phyloP scores from a whole-genome alignment of 2,113 vertebrate genomes.

The Ochotona curzoniae region DNA sequence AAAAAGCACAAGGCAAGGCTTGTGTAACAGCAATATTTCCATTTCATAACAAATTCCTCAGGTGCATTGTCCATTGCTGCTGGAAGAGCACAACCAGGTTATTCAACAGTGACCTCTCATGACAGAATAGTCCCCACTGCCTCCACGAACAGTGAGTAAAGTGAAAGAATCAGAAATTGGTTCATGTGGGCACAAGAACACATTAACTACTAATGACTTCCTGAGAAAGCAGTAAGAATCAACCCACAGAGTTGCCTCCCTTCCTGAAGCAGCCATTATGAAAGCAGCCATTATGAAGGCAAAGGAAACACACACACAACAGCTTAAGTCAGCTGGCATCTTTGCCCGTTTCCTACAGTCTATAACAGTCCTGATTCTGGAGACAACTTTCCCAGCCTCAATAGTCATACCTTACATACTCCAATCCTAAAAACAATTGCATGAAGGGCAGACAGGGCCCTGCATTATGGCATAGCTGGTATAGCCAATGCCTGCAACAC shows the following conservation, averaged over 20 bases:
- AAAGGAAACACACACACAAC: not conserved
- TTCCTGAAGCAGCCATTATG: not conserved
- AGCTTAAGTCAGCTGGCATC: not conserved
- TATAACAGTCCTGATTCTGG: not conserved
- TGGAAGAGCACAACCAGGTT: not conserved
- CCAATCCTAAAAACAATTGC: constrained; percentile 11
- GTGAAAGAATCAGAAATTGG: not conserved
- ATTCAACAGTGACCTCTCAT: not conserved
- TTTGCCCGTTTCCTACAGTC: constrained; percentile 27
- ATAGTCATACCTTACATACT: not conserved
- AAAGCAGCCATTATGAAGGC: not conserved
- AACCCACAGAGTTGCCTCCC: not conserved
- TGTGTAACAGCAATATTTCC: not conserved
- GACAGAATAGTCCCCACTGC: not conserved
- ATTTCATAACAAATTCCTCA: not conserved
- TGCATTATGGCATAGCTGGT: too few species aligned
- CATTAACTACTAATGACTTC: not conserved
- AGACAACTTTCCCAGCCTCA: not conserved
- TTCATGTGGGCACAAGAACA: not conserved
- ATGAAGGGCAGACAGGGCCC: not conserved
- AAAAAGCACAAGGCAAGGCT: not conserved
- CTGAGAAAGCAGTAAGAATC: constrained; percentile 3
- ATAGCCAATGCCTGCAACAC: too few species aligned
- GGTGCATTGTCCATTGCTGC: not conserved
- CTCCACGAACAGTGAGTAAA: not conserved